Evolutionary conservation across 2,797 vertebrate genomes (phyloP).

Genomic region (Propithecus perrieri): DNA sequence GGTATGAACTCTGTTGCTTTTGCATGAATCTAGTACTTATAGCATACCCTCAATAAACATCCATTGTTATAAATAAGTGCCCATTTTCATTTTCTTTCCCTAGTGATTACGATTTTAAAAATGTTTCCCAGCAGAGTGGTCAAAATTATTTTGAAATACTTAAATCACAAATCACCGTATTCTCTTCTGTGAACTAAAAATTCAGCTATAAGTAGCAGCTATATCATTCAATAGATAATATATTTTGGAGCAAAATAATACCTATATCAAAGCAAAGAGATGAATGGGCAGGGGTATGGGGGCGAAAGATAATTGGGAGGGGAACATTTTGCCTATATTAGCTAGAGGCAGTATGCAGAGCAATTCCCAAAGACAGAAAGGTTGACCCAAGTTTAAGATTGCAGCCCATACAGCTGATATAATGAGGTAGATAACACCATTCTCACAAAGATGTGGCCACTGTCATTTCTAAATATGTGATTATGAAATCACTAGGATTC

Average conservation of each 20-base stretch:
- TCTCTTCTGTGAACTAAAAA: background rate
- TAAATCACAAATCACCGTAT: background rate
- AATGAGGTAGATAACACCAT: background rate
- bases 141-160: background rate
- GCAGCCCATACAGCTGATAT: background rate
- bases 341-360: background rate
- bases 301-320: background rate
- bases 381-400: background rate
- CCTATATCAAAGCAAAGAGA: background rate
- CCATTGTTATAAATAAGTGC: background rate
- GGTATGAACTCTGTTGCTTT: background rate
- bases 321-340: background rate
- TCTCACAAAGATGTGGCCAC: background rate
- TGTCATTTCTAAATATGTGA: background rate
- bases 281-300: background rate
- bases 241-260: background rate
- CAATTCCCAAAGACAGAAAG: background rate
- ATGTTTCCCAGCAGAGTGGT: background rate
- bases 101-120: background rate
- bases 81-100: background rate
- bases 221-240: background rate
- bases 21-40: background rate
- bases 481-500: background rate
- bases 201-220: background rate
- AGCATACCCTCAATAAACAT: background rate